These are phyloP conservation scores for Megastigmus dorsalis DNA, from an alignment of 2,888 invertebrate genomes.

Conservation along the genomic window DNA sequence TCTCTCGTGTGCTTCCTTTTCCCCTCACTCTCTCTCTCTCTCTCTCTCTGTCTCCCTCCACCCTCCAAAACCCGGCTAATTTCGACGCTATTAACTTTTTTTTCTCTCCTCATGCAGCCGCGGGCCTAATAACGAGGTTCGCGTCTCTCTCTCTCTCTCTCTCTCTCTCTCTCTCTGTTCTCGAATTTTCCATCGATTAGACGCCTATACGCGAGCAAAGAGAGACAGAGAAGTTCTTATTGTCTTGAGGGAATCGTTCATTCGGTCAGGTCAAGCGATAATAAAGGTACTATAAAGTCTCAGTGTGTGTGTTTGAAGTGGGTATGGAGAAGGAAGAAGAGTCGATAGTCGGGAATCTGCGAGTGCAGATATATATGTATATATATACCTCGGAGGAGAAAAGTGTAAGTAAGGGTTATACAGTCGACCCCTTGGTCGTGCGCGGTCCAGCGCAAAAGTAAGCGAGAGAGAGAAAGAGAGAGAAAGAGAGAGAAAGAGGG, in stretches of 20 bases:
- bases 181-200: constrained; percentile 50
- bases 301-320: not conserved
- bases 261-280: constrained; percentile 29
- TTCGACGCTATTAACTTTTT: constrained; percentile 70
- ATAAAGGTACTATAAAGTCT: constrained; percentile 13
- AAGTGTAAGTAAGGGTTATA: constrained; percentile 31
- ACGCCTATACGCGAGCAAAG: not conserved
- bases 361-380: no score
- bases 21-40: not conserved
- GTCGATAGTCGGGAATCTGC: not conserved
- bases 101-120: constrained; percentile 12
- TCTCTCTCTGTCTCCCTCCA: constrained; percentile 43
- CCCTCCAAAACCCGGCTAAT: constrained; percentile 61
- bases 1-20: constrained; percentile 39
- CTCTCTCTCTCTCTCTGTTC: constrained; percentile 17
- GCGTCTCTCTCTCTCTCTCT: constrained; percentile 4
- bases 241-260: constrained; percentile 35
- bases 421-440: not conserved
- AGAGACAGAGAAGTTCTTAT: no score
- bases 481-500: constrained; percentile 52
- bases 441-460: constrained; percentile 21
- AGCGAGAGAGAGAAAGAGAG: not conserved
- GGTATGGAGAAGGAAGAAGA: not conserved
- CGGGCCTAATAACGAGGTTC: constrained; percentile 19
- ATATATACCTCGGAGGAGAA: no score